These are phyloP conservation scores for Drosophila pachea DNA, from an alignment of 1,140 invertebrate genomes.

Conservation along the genomic window DNA sequence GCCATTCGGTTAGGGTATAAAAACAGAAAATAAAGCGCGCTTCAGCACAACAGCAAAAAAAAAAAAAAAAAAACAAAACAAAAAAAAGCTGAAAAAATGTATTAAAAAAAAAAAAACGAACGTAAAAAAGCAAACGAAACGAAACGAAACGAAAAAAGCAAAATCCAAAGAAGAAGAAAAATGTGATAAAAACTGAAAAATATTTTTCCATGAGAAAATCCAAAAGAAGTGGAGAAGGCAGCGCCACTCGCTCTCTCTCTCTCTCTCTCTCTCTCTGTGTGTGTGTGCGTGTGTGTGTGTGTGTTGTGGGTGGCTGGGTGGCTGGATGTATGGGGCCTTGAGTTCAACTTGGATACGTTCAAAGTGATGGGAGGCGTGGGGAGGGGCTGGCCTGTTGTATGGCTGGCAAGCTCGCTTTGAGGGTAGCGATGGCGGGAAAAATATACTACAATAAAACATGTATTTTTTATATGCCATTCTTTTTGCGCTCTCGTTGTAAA, in stretches of 20 bases:
- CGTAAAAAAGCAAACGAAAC: conserved; percentile 31
- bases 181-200: conserved; percentile 69
- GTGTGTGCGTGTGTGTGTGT: conserved; percentile 22
- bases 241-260: conserved; percentile 21
- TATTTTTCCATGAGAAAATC: conserved; percentile 76
- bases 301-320: conserved; percentile 7
- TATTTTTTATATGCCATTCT: conserved; percentile 71
- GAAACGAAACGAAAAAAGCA: conserved; percentile 48
- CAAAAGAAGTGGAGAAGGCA: conserved; percentile 65
- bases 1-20: conserved; percentile 22
- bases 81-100: conserved; percentile 4
- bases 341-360: conserved; percentile 45
- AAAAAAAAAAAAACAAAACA: conserved; percentile 7
- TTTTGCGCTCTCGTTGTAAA: conserved; percentile 32
- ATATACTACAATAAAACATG: conserved; percentile 77
- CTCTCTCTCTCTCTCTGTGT: neutral
- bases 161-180: conserved; percentile 61
- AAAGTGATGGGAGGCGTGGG: conserved; percentile 6
- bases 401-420: neutral
- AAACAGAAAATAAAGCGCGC: conserved; percentile 47
- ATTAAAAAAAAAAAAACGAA: conserved; percentile 19
- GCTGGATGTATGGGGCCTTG: conserved; percentile 30
- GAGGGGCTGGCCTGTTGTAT: neutral
- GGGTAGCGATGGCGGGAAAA: conserved; percentile 64
- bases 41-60: conserved; percentile 45